phyloP scores from a whole-genome alignment of 2,113 vertebrate genomes.

The Antechinus stuartii region DNA sequence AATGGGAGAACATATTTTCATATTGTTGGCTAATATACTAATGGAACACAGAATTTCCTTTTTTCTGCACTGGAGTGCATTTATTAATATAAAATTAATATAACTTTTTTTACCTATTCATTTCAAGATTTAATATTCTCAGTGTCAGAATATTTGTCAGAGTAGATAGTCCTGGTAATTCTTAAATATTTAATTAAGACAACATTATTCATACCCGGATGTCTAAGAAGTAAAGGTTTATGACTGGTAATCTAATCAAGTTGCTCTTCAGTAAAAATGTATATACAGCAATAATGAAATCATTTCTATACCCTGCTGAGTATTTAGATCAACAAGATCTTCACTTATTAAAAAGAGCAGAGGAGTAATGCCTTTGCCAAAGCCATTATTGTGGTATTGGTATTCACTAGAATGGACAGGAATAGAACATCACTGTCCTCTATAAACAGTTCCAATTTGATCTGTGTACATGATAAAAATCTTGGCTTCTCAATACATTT shows the following conservation, averaged over 20 bases:
- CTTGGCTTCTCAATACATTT: constrained; percentile 86
- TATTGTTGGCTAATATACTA: background rate
- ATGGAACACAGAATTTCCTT: background rate
- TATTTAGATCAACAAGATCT: constrained; percentile 84
- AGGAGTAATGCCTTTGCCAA: constrained; percentile 82
- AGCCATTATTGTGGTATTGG: constrained; percentile 81
- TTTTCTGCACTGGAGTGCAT: background rate
- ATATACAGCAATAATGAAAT: constrained; percentile 75
- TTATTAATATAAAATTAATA: constrained; percentile 5
- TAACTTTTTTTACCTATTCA: constrained; percentile 19
- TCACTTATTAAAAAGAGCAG: constrained; percentile 84
- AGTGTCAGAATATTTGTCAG: constrained; percentile 26
- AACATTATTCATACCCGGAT: background rate
- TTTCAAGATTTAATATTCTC: background rate
- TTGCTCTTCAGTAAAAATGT: constrained; percentile 57
- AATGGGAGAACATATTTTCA: background rate
- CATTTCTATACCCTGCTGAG: constrained; percentile 77
- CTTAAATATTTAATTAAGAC: constrained; percentile 1
- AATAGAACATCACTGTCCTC: constrained; percentile 85
- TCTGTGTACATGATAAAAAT: constrained; percentile 87
- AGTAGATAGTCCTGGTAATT: constrained; percentile 27
- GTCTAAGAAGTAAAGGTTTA: constrained; percentile 4
- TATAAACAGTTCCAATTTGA: constrained; percentile 86
- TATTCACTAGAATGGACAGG: constrained; percentile 86
- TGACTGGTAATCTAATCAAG: constrained; percentile 60